These are phyloP conservation scores for Cassiopea andromeda DNA, from an alignment of 30 jellyfish, hydroid and myxozoan species.

Conservation along the genomic window DNA sequence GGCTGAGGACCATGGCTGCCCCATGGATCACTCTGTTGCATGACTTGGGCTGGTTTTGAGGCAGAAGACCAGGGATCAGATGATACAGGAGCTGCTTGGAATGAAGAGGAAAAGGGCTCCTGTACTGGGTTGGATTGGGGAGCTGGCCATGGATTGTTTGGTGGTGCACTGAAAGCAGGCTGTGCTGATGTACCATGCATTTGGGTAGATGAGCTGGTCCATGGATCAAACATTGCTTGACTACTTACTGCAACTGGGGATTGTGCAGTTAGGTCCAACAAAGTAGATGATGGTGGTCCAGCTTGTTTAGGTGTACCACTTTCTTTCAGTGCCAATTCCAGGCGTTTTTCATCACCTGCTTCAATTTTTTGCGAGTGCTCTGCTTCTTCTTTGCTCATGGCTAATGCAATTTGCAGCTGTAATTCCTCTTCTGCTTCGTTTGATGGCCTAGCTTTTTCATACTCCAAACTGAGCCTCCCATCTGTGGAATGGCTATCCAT, in stretches of 20 bases:
- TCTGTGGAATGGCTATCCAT: constrained; percentile 89
- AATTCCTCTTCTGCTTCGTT: constrained; percentile 97
- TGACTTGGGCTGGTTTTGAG: constrained; percentile 13
- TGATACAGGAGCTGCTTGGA: constrained; percentile 38
- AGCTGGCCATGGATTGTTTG: constrained; percentile 72
- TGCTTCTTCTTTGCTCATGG: constrained; percentile 98
- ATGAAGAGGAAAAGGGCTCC: constrained; percentile 6
- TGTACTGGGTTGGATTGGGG: constrained; percentile 29
- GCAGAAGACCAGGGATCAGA: constrained; percentile 79
- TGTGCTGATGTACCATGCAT: constrained; percentile 13
- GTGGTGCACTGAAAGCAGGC: constrained; percentile 40
- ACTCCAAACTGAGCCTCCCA: constrained; percentile 87
- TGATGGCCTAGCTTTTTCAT: constrained; percentile 97
- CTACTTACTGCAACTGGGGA: constrained; percentile 39
- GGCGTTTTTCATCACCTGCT: constrained; percentile 76
- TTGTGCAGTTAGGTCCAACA: constrained; percentile 87
- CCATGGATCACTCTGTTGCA: constrained; percentile 74
- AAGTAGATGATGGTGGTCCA: constrained; percentile 58
- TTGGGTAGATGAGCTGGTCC: constrained; percentile 65
- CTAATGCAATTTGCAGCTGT: constrained; percentile 97
- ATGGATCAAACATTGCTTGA: constrained; percentile 62
- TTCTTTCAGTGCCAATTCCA: constrained; percentile 48
- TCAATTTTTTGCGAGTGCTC: constrained; percentile 69
- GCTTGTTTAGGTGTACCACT: constrained; percentile 42
- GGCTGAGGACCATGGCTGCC: constrained; percentile 45